Evolutionary conservation across 2,888 invertebrate genomes (phyloP).

Genomic region (Erebia epiphron): DNA sequence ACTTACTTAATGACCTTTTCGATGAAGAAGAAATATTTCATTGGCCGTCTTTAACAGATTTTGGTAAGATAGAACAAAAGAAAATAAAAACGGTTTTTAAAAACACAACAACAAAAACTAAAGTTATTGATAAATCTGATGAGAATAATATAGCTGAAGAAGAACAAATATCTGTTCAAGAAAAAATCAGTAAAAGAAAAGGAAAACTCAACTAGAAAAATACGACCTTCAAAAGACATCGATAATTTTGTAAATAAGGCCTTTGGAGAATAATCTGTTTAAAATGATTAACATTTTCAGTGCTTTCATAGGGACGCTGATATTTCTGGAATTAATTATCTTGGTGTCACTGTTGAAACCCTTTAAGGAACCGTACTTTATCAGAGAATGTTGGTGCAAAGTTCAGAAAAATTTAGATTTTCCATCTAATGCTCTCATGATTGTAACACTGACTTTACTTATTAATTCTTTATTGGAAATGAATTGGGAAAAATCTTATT

Average conservation of each 20-base stretch:
- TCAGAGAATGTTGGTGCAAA: constrained; percentile 57
- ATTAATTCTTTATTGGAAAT: constrained; percentile 55
- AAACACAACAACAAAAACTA: constrained; percentile 40
- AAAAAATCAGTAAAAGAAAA: constrained; percentile 24
- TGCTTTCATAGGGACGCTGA: constrained; percentile 44
- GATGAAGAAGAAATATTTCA: constrained; percentile 40
- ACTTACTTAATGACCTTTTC: constrained; percentile 40
- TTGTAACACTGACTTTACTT: constrained; percentile 44
- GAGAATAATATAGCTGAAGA: constrained; percentile 13
- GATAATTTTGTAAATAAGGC: not conserved
- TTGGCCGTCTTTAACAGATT: constrained; percentile 56
- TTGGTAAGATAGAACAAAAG: constrained; percentile 50
- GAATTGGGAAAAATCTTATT: constrained; percentile 49
- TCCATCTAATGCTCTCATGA: constrained; percentile 45
- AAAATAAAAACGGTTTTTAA: constrained; percentile 48
- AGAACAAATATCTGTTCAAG: constrained; percentile 18
- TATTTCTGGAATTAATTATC: constrained; percentile 54
- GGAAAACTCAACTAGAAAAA: constrained; percentile 11
- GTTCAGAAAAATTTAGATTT: constrained; percentile 44
- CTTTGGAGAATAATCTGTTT: not conserved
- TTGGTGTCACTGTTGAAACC: constrained; percentile 61
- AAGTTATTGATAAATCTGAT: constrained; percentile 4
- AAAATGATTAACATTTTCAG: constrained; percentile 62
- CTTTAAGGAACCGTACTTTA: constrained; percentile 52
- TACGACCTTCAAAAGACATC: not conserved